These are phyloP conservation scores for Anticlea derivata DNA, from an alignment of 2,888 invertebrate species.

Conservation along the genomic window DNA sequence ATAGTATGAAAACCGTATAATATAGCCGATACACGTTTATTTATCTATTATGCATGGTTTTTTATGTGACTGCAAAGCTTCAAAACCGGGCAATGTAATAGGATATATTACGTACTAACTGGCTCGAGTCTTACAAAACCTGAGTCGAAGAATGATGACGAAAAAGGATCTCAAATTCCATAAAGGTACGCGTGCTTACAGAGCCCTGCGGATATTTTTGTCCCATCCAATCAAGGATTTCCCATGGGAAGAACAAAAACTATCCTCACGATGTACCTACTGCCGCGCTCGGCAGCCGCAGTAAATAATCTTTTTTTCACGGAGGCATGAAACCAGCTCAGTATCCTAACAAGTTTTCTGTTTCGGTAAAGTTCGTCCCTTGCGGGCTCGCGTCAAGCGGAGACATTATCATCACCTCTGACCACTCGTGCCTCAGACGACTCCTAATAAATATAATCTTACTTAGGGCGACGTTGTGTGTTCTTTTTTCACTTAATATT, in stretches of 20 bases:
- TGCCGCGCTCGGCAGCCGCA: constrained; percentile 19
- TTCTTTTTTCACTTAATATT: constrained; percentile 82
- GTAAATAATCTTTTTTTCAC: constrained; percentile 26
- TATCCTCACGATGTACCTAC: constrained; percentile 15
- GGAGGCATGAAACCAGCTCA: constrained; percentile 19
- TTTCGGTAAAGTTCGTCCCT: constrained; percentile 34
- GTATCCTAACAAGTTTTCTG: constrained; percentile 36
- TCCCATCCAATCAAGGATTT: constrained; percentile 27
- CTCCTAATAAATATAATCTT: constrained; percentile 69
- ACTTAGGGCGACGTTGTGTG: constrained; percentile 71
- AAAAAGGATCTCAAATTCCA: constrained; percentile 13
- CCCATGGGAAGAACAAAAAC: constrained; percentile 23
- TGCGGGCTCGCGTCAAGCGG: constrained; percentile 40
- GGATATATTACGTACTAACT: no score
- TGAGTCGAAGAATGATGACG: constrained; percentile 1
- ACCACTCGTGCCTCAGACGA: constrained; percentile 49
- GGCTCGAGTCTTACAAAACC: no score
- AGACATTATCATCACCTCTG: constrained; percentile 48
- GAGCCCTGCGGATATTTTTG: constrained; percentile 21
- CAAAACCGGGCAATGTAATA: no score
- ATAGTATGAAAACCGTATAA: no score
- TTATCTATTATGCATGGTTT: no score
- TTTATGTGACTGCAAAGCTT: no score
- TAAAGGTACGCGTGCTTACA: constrained; percentile 16
- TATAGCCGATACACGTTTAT: no score